These are phyloP conservation scores for Dorcus parallelipipedus DNA, from an alignment of 2,888 invertebrate species.

Conservation along the genomic window DNA sequence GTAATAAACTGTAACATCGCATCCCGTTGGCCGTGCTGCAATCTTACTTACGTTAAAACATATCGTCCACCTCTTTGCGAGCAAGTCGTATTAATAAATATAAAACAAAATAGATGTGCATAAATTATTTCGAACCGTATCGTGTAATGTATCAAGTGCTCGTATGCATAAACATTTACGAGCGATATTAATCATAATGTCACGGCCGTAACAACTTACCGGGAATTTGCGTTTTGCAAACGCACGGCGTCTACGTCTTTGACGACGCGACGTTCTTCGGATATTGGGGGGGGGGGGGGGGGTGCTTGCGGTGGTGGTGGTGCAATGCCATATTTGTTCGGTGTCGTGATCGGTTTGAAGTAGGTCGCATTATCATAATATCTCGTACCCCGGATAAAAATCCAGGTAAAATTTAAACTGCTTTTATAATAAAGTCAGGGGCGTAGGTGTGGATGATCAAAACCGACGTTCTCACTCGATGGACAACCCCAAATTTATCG, in stretches of 20 bases:
- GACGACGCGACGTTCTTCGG: no score
- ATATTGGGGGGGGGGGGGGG: background rate
- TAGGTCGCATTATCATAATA: slow-evolving; percentile 44
- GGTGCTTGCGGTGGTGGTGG: slow-evolving; percentile 19
- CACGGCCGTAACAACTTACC: background rate
- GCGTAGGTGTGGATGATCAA: slow-evolving; percentile 4
- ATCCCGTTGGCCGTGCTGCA: no score
- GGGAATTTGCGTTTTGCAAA: slow-evolving; percentile 5
- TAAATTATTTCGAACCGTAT: background rate
- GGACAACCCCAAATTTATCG: no score
- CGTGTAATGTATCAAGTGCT: background rate
- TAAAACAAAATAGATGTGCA: background rate
- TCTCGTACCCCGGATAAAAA: slow-evolving; percentile 35
- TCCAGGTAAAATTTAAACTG: slow-evolving; percentile 36
- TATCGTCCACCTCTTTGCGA: no score
- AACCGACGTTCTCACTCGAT: no score
- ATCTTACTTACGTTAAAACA: no score
- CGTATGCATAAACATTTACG: background rate
- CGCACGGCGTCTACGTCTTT: no score
- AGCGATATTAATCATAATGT: background rate
- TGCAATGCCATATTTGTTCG: slow-evolving; percentile 36
- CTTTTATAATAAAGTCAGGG: slow-evolving; percentile 19
- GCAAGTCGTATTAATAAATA: background rate
- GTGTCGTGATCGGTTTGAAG: slow-evolving; percentile 42
- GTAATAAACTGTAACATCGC: no score